These are phyloP conservation scores for Smittia aterrima DNA, from an alignment of 2,888 invertebrate species.

Conservation along the genomic window DNA sequence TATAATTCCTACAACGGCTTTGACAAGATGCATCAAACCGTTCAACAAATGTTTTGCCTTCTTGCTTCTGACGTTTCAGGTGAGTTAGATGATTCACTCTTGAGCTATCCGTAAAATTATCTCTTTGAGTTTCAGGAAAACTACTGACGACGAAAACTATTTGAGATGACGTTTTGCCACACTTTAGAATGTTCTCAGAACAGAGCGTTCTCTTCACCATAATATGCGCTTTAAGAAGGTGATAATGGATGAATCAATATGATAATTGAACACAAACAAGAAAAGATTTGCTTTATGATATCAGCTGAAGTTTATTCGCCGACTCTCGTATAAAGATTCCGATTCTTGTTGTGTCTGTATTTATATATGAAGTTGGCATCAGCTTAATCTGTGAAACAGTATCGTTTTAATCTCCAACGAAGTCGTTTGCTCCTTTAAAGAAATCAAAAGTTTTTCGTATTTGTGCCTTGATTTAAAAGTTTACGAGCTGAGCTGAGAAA, in stretches of 20 bases:
- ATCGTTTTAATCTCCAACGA: neutral
- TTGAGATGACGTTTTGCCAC: no score
- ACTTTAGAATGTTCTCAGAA: no score
- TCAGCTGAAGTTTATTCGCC: slow-evolving; percentile 5
- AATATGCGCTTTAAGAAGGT: neutral
- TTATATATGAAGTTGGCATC: slow-evolving; percentile 17
- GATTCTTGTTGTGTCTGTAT: slow-evolving; percentile 13
- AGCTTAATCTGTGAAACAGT: slow-evolving; percentile 2
- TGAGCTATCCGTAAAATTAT: neutral
- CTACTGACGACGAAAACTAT: no score
- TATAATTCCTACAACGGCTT: no score
- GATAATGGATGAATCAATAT: slow-evolving; percentile 14
- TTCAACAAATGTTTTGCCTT: no score
- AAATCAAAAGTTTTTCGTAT: neutral
- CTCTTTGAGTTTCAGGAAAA: neutral
- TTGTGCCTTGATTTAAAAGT: neutral
- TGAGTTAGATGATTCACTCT: neutral
- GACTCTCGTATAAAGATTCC: neutral
- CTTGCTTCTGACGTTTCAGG: no score
- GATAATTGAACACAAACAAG: slow-evolving; percentile 16
- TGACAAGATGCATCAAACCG: no score
- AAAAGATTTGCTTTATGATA: neutral
- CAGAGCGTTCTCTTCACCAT: neutral
- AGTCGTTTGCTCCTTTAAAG: neutral
- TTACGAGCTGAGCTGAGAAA: neutral